Evolutionary conservation across 1,140 invertebrate species (phyloP).

Genomic region (Leptinotarsa lineolata): DNA sequence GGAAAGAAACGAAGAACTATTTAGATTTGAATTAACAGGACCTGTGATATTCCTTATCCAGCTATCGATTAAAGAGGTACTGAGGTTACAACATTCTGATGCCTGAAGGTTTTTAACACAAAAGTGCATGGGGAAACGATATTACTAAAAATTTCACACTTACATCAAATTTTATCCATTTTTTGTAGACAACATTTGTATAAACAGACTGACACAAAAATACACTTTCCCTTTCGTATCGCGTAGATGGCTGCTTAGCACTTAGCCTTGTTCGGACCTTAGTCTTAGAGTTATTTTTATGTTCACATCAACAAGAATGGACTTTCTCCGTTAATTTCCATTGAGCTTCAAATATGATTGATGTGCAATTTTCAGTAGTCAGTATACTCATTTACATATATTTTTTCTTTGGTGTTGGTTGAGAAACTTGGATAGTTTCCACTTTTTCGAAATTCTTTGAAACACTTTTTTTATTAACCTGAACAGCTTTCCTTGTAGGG

Average conservation of each 20-base stretch:
- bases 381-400: neutral
- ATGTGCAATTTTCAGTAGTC: neutral
- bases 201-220: constrained; percentile 42
- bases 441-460: no score
- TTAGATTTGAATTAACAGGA: no score
- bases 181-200: constrained; percentile 4
- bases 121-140: constrained; percentile 9
- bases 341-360: neutral
- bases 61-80: neutral
- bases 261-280: constrained; percentile 36
- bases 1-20: neutral
- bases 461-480: no score
- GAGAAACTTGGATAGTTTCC: neutral
- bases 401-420: neutral
- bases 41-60: neutral
- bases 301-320: neutral
- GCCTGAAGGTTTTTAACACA: constrained; percentile 29
- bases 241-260: constrained; percentile 50
- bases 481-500: no score
- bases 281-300: constrained; percentile 23
- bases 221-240: constrained; percentile 37
- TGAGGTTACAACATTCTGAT: constrained; percentile 30
- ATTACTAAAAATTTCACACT: constrained; percentile 13
- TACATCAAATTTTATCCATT: neutral
- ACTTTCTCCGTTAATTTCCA: neutral